Base-by-base conservation (phyloP, 2,113 vertebrate genomes). In the Lasiurus borealis region DNA sequence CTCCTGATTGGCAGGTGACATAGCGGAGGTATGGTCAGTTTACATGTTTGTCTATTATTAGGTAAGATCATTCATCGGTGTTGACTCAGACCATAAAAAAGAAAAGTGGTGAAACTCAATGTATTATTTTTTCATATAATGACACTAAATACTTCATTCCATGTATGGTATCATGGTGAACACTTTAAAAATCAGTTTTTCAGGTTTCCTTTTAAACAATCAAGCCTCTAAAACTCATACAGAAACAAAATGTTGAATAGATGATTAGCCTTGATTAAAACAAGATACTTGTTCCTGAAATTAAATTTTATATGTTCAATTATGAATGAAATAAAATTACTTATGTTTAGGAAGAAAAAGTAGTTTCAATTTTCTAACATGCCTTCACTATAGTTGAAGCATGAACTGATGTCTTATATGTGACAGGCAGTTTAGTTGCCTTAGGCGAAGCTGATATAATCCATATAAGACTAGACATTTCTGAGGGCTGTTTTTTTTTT, bases 381-480 rank as follows among this genome's bases (percentile, higher is more conserved):
- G 84, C 15, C 3, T 96, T 52, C 68, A 69, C 64, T 93, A 86
- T 44, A 88, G n/a, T 95, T 96, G 93, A 96, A 76, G 14, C 14
- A 83, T 72, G 96, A 97, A 40, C 8, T 2, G 16, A 92, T 93
- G 12, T 68, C 69, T 96, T 50, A 82, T 68, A 62, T 81, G 44
- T 62, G 71, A 96, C 57, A 95, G 89, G 59, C 46, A 93, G 14
- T 95, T 62, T 6, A 5, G 64, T 77, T 95, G 95, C 96, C 93
- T 88, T 50, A 86, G 93, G 88, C 94, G 89, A 86, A 94, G 25
- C 27, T 93, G 77, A 95, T 93, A 88, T 21, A 73, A 86, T 27
- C 57, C 46, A 85, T n/a, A n/a, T 29, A 95, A 96, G 68, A 96
- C 12, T 52, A 97, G 72, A 84, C 25, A 64, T 96, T 96, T 97